Conservation (phyloP, 2,113 vertebrate genomes). For the Platichthys flesus region DNA sequence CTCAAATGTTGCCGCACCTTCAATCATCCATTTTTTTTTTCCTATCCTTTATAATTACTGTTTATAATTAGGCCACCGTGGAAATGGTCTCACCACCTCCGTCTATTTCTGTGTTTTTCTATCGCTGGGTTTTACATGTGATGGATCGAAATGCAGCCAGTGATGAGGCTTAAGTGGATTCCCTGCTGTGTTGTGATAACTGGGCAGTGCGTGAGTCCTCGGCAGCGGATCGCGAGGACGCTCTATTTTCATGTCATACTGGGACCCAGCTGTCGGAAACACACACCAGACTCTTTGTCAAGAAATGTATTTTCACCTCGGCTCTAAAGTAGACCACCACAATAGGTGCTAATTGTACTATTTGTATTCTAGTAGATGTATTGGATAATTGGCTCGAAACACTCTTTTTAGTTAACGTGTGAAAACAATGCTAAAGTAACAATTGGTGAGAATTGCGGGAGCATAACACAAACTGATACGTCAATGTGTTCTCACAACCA, state of each 20-base stretch:
- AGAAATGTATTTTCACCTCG: neutral
- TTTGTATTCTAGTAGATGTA: neutral
- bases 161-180: slow-evolving; percentile 57
- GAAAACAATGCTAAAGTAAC: too few relatives aligned
- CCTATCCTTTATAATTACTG: neutral
- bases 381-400: neutral
- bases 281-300: neutral
- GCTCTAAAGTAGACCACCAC: neutral
- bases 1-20: neutral
- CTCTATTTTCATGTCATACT: neutral
- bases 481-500: too few relatives aligned
- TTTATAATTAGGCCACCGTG: neutral
- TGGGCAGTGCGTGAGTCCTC: neutral
- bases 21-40: neutral
- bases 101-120: slow-evolving; percentile 23
- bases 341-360: neutral
- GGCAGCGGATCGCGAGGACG: neutral
- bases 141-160: slow-evolving; percentile 38
- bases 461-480: too few relatives aligned
- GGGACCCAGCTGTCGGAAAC: slow-evolving; percentile 4
- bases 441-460: too few relatives aligned
- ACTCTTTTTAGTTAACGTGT: too few relatives aligned
- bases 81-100: neutral
- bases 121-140: slow-evolving; percentile 40
- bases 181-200: slow-evolving; percentile 69